phyloP scores from a whole-genome alignment of 2,113 vertebrate genomes.

The Megatriorchis doriae region DNA sequence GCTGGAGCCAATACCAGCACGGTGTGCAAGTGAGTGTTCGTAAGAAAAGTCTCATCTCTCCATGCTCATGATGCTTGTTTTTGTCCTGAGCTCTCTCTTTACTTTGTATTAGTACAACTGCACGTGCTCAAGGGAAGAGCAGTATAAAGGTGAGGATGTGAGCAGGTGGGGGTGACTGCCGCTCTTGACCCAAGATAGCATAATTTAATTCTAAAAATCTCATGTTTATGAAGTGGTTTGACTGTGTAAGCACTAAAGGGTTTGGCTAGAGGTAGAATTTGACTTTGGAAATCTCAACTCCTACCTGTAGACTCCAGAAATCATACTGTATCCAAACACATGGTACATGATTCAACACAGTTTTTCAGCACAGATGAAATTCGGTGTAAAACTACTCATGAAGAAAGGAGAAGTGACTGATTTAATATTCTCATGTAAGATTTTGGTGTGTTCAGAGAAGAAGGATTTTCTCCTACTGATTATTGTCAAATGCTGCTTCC shows the following conservation, averaged over 20 bases:
- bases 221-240: background rate
- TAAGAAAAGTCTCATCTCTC: background rate
- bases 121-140: background rate
- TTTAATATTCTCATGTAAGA: background rate
- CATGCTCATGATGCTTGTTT: background rate
- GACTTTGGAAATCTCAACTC: background rate
- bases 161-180: background rate
- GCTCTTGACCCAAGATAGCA: background rate
- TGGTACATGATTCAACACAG: background rate
- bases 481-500: background rate
- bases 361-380: background rate
- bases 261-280: background rate
- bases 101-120: background rate
- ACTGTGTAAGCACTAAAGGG: background rate
- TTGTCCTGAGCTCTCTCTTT: background rate
- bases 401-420: background rate
- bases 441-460: background rate
- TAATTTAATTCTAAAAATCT: background rate
- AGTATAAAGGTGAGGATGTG: background rate
- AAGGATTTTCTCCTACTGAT: background rate
- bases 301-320: background rate
- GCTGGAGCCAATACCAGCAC: background rate
- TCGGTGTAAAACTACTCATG: background rate
- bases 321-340: background rate
- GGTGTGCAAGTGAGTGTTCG: background rate